Evolutionary conservation across 2,113 vertebrate species (phyloP), one percentile per base, ranked within the genome.

Genomic region (Thinocorus orbignyianus): DNA sequence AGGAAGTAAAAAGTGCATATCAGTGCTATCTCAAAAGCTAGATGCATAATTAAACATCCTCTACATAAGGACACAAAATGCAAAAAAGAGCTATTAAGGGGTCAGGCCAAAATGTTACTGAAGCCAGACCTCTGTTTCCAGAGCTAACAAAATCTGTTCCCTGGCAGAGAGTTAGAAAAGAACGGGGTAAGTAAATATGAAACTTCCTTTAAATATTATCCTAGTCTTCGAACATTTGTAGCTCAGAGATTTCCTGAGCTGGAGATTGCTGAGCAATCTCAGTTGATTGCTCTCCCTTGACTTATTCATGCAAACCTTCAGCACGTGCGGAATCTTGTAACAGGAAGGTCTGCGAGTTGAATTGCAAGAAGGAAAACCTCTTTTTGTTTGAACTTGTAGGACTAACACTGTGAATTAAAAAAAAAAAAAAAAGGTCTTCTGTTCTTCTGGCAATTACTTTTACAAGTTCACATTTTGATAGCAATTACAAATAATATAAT

Each of bases 11-110:
- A 90, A 84, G 52, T 20, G 55, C 64, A 1, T 70, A 90, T 90
- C 69, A 42, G 55, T 55, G 69, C 84, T 96, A 60, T 86, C 86
- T 88, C 60, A 74, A 92, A 94, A 97, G 66, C 81, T 81, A 85
- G 89, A 81, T 4, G 10, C 51, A 52, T 86, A 90, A 88, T 94
- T 92, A 93, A 94, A 90, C 82, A 93, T 90, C 82, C 85, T 86
- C 76, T 90, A 8, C 72, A 71, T 66, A 62, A 60, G 72, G 64
- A 83, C 80, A 73, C 46, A 84, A 35, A 86, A 66, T 15, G 68
- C n/a, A 48, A 54, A 90, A 58, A 90, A 82, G 35, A 46, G 76
- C 31, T 22, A n/a, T 33, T 35, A 77, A 60, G 41, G 23, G 90
- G 70, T 87, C 90, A 95, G 72, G 77, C 20, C 80, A 69, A 86